These are phyloP conservation scores for Crocidura indochinensis DNA, from an alignment of 2,797 vertebrate species.

Conservation along the genomic window DNA sequence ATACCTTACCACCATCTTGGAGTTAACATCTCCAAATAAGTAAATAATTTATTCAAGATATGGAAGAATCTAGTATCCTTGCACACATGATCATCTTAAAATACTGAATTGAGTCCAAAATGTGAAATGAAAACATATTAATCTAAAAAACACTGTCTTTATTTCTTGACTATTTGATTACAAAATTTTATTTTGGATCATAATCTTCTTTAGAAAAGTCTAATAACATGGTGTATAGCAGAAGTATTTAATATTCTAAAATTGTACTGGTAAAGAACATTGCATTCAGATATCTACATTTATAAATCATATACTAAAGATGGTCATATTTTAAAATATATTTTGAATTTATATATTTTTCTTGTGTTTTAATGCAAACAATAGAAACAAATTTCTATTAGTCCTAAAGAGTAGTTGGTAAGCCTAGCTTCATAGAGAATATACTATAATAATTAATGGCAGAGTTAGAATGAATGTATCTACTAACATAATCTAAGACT, in stretches of 20 bases:
- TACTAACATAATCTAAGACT: not conserved
- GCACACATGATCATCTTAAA: constrained; percentile 39
- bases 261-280: not conserved
- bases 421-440: constrained; percentile 29
- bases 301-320: constrained; percentile 16
- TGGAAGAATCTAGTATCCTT: not conserved
- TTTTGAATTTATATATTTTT: not conserved
- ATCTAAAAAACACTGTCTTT: constrained; percentile 43
- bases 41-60: not conserved
- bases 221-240: constrained; percentile 24
- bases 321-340: not conserved
- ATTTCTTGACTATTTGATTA: too few relatives aligned
- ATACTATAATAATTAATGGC: not conserved
- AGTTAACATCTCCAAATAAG: not conserved
- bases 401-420: not conserved
- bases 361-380: constrained; percentile 35
- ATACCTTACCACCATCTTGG: not conserved
- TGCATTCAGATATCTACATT: constrained; percentile 30
- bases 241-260: constrained; percentile 38
- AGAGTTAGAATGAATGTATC: not conserved
- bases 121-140: not conserved
- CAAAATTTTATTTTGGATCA: too few relatives aligned
- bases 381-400: not conserved
- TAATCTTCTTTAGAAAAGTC: constrained; percentile 26
- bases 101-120: constrained; percentile 2